Evolutionary conservation across 2,113 vertebrate species (phyloP), one percentile per base, ranked within the genome.

Genomic region (Phaethornis superciliosus): DNA sequence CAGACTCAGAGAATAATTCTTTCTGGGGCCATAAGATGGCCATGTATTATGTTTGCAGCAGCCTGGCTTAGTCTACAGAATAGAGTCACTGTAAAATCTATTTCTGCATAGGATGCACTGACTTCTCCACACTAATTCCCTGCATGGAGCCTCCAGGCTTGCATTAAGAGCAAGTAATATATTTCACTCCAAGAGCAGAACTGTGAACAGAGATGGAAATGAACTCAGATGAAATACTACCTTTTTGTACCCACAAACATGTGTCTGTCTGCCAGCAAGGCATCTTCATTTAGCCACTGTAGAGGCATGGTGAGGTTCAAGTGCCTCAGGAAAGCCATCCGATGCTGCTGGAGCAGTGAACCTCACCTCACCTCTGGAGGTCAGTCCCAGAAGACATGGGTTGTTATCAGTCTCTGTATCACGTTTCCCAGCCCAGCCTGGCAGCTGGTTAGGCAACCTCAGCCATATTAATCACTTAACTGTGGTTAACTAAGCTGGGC

Each of bases 91-190:
- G 18, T 51, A 76, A 78, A 81, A 71, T 55, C 72, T 67, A 30
- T 54, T 82, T 35, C 54, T 35, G 6, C 28, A 6, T 40, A 30
- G 0, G 0, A 32, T 40, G 2, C 42, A 94, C 42, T 33, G 42
- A 12, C 33, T 94, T 63, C 74, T 81, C 27, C 62, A 30, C 47
- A 52, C 8, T 49, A 47, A 4, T 17, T 84, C 64, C 72, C 83
- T 55, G 33, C 0, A 0, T 55, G 55, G 32, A 20, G 13, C 46
- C 64, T 59, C 55, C 44, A 77, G 76, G 40, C 21, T 83, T 58
- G 44, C 42, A 44, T 52, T 71, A 75, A 68, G 64, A 44, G 47
- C 64, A 71, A 88, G 30, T 44, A 54, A 55, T 62, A 71, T 82
- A 46, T 62, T 89, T 81, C 64, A 70, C 12, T 80, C 52, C 18